A percentile compares a stretch with the other conserved stretches of the same genome.
These are phyloP conservation scores for Ceyx margarethae DNA, from an alignment of 2,113 vertebrate species.

Conservation along the genomic window DNA sequence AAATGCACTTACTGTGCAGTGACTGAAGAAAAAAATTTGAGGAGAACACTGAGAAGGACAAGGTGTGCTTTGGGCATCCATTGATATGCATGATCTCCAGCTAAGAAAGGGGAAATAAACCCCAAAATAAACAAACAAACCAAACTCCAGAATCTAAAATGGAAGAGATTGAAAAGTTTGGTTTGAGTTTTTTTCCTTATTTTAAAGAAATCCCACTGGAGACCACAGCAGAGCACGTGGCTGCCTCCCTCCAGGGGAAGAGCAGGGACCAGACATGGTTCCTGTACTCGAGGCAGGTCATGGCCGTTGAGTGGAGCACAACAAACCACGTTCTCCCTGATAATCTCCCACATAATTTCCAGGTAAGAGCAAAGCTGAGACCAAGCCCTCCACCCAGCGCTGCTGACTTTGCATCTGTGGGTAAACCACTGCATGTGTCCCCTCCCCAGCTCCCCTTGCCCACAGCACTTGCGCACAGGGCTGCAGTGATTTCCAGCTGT, in stretches of 20 bases:
- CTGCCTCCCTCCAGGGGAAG: neutral
- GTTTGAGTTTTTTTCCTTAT: neutral
- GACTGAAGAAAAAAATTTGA: neutral
- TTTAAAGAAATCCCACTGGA: neutral
- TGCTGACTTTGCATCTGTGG: rapidly evolving
- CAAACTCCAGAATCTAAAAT: neutral
- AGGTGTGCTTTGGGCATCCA: neutral
- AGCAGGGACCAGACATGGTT: rapidly evolving
- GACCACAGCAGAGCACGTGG: neutral
- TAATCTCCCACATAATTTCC: neutral
- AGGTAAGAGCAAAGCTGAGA: neutral
- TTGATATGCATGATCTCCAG: neutral
- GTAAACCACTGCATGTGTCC: rapidly evolving
- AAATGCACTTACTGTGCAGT: neutral
- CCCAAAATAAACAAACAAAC: no score
- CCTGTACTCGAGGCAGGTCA: neutral
- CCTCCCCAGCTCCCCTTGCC: neutral
- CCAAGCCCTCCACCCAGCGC: neutral
- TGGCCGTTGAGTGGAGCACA: neutral
- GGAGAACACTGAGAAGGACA: neutral
- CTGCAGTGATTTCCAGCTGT: neutral
- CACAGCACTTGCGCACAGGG: neutral
- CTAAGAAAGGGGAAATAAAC: neutral
- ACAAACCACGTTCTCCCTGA: neutral
- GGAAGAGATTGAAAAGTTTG: neutral